phyloP scores from a whole-genome alignment of 2,113 vertebrate genomes.

The Boleophthalmus pectinirostris region DNA sequence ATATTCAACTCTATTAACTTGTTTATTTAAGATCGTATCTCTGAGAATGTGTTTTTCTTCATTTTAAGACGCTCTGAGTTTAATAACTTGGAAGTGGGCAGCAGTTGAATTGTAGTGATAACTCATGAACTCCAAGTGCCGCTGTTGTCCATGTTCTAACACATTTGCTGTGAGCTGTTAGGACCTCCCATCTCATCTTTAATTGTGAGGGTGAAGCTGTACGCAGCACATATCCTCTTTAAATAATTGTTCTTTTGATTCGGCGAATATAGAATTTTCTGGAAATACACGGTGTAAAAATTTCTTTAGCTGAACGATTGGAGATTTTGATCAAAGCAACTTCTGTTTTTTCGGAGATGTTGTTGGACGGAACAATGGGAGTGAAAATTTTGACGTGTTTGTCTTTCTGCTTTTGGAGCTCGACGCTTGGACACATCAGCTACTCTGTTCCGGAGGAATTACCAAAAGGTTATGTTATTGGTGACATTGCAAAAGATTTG shows the following conservation, averaged over 20 bases:
- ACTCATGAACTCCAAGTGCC: background rate
- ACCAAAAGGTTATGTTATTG: slow-evolving; percentile 72
- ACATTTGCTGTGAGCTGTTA: background rate
- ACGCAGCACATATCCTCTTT: no score
- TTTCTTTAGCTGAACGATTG: no score
- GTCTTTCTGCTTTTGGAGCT: slow-evolving; percentile 23
- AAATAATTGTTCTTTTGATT: no score
- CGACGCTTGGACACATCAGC: slow-evolving; percentile 45
- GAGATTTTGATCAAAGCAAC: background rate
- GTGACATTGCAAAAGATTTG: slow-evolving; percentile 73
- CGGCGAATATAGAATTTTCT: no score
- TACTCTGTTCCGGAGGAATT: slow-evolving; percentile 71
- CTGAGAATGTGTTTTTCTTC: no score
- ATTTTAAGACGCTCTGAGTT: no score
- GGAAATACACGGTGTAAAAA: no score
- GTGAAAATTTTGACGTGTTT: slow-evolving; percentile 53
- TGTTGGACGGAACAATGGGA: slow-evolving; percentile 37
- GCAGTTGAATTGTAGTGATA: background rate
- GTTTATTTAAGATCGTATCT: no score
- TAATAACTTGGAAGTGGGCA: no score
- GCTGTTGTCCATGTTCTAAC: background rate
- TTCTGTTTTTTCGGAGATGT: background rate
- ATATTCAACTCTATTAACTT: no score
- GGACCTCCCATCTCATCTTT: background rate
- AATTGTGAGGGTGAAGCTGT: no score